A percentile compares a stretch with the other conserved stretches of the same genome.
phyloP scores from a whole-genome alignment of 1,140 invertebrate species.

The Pseudoatta argentina region DNA sequence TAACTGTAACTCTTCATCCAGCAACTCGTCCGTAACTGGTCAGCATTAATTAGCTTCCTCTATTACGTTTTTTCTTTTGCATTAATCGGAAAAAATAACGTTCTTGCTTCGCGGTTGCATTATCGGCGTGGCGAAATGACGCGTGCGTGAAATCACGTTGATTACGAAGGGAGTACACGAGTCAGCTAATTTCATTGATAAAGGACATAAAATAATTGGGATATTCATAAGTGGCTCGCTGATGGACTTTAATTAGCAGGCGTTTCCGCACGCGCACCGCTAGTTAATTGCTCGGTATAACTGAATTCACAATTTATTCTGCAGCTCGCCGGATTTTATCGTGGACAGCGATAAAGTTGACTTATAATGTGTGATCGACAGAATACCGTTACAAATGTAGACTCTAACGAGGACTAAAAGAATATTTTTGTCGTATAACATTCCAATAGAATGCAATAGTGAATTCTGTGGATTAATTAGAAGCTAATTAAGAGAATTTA shows the following conservation, averaged over 20 bases:
- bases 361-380: neutral
- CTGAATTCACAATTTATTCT: slow-evolving; percentile 46
- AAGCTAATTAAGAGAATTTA: neutral
- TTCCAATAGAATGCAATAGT: neutral
- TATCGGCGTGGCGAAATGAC: neutral
- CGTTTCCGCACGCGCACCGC: slow-evolving; percentile 20
- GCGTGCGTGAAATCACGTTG: slow-evolving; percentile 23
- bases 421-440: neutral
- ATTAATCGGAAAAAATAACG: slow-evolving; percentile 7
- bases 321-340: slow-evolving; percentile 31
- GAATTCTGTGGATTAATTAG: neutral
- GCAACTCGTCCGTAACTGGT: slow-evolving; percentile 4
- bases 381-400: neutral
- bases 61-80: neutral
- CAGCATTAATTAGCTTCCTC: slow-evolving; percentile 22
- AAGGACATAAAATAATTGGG: slow-evolving; percentile 54
- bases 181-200: slow-evolving; percentile 55
- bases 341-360: neutral
- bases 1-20: slow-evolving; percentile 14
- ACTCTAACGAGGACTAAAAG: neutral
- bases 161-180: slow-evolving; percentile 5
- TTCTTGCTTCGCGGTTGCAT: neutral
- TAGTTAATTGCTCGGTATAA: slow-evolving; percentile 48
- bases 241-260: slow-evolving; percentile 59
- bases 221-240: slow-evolving; percentile 54